A percentile compares a stretch with the other conserved stretches of the same genome.
Conservation (phyloP, 1,140 invertebrate species). For the Phymastichus coffea region DNA sequence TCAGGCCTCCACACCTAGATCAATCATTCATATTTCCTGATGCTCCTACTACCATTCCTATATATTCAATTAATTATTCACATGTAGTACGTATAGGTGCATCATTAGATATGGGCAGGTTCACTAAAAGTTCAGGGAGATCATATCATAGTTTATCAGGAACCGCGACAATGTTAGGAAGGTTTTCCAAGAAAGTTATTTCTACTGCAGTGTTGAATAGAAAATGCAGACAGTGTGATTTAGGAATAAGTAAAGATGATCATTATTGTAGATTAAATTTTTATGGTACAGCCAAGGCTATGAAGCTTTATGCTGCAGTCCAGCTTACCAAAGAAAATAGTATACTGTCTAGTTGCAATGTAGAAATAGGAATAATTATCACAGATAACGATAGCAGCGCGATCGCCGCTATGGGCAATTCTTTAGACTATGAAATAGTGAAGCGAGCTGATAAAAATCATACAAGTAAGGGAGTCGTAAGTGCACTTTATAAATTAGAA, state of each 20-base stretch:
- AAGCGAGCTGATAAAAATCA: too few species aligned
- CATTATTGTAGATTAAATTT: conserved; percentile 19
- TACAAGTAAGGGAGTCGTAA: conserved; percentile 28
- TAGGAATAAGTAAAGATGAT: background rate
- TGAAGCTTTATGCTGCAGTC: too few species aligned
- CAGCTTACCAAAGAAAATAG: conserved; percentile 23
- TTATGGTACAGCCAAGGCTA: too few species aligned
- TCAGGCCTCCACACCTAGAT: too few species aligned
- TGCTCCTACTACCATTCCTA: too few species aligned
- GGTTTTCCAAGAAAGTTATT: conserved; percentile 29
- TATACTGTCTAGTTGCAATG: too few species aligned
- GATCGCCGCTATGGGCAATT: too few species aligned
- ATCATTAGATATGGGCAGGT: conserved; percentile 31
- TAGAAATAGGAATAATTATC: too few species aligned
- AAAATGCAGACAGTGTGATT: conserved; percentile 31
- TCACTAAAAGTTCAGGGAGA: conserved; percentile 28
- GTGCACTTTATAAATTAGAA: conserved; percentile 24
- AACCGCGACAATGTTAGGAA: conserved; percentile 29
- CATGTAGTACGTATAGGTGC: conserved; percentile 22
- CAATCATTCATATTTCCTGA: too few species aligned
- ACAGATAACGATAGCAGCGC: too few species aligned
- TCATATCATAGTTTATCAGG: conserved; percentile 34
- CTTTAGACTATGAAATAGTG: conserved; percentile 18
- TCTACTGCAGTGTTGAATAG: conserved; percentile 25
- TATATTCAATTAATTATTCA: too few species aligned